phyloP scores from a whole-genome alignment of 2,888 invertebrate species.

The Stegophylla sp. region DNA sequence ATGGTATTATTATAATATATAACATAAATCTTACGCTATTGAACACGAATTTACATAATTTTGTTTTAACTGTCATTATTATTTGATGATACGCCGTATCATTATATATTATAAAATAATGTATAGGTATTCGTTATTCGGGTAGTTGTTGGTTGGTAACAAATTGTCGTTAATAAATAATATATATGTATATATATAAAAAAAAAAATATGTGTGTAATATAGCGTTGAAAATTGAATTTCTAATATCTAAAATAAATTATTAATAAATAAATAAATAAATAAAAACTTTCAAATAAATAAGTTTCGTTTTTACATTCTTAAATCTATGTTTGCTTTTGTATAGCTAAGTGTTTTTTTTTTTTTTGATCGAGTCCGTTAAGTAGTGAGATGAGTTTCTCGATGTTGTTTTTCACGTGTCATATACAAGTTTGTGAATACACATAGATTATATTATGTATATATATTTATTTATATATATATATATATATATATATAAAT shows the following conservation, averaged over 20 bases:
- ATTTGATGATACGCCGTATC: slow-evolving; percentile 26
- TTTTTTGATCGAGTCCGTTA: slow-evolving; percentile 56
- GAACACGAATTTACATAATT: slow-evolving; percentile 55
- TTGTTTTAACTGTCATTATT: slow-evolving; percentile 15
- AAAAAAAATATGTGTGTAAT: slow-evolving; percentile 14
- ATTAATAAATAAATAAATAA: slow-evolving; percentile 57
- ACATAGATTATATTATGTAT: background rate
- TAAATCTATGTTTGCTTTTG: slow-evolving; percentile 38
- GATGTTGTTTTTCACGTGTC: slow-evolving; percentile 57
- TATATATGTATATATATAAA: slow-evolving; percentile 13
- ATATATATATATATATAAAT: background rate
- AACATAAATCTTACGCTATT: slow-evolving; percentile 40
- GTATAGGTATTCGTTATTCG: slow-evolving; percentile 14
- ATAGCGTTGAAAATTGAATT: slow-evolving; percentile 33
- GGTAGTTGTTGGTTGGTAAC: slow-evolving; percentile 47
- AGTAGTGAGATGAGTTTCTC: slow-evolving; percentile 48
- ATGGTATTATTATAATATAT: slow-evolving; percentile 34
- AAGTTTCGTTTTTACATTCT: slow-evolving; percentile 55
- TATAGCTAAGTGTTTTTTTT: slow-evolving; percentile 18
- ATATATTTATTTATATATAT: no score
- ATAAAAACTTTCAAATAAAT: slow-evolving; percentile 51
- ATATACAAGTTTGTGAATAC: slow-evolving; percentile 37
- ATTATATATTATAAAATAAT: slow-evolving; percentile 6
- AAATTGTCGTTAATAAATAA: slow-evolving; percentile 36
- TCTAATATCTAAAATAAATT: slow-evolving; percentile 52